Conservation (phyloP, 2,113 vertebrate genomes). For the Sturnus vulgaris region DNA sequence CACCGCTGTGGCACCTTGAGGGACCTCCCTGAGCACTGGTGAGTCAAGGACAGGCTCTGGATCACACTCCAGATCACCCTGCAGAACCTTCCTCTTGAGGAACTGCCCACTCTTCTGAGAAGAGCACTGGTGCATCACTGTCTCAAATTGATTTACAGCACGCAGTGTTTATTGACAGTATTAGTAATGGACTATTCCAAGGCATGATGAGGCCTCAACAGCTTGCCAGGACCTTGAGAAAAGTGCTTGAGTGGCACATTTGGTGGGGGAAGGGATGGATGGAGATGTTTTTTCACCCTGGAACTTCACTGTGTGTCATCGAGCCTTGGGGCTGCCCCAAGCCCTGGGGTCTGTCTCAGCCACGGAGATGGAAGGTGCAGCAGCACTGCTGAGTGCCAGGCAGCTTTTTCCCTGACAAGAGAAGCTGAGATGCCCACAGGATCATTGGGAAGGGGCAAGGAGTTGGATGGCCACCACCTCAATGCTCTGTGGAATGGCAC, state of each 20-base stretch:
- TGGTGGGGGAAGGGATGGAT: not conserved
- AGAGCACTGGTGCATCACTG: not conserved
- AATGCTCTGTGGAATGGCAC: not conserved
- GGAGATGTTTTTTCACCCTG: not conserved
- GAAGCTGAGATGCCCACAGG: not conserved
- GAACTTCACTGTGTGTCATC: rapidly evolving
- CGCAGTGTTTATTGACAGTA: not conserved
- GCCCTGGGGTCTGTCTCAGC: not conserved
- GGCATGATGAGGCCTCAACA: not conserved
- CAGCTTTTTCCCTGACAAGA: not conserved
- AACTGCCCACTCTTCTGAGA: not conserved
- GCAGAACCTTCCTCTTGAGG: not conserved
- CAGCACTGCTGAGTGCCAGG: not conserved
- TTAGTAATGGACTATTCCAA: not conserved
- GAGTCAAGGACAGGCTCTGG: not conserved
- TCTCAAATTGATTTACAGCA: not conserved
- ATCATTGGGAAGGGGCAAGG: not conserved
- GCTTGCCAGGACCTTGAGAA: not conserved
- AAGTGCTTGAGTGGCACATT: not conserved
- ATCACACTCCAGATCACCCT: not conserved
- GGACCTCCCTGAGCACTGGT: not conserved
- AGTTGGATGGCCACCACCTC: not conserved
- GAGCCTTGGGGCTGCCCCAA: not conserved
- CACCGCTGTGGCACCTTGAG: rapidly evolving
- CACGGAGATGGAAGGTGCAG: rapidly evolving